These are phyloP conservation scores for Pachyseris speciosa DNA, from an alignment of 64 coral and sea anemone genomes.

Conservation along the genomic window DNA sequence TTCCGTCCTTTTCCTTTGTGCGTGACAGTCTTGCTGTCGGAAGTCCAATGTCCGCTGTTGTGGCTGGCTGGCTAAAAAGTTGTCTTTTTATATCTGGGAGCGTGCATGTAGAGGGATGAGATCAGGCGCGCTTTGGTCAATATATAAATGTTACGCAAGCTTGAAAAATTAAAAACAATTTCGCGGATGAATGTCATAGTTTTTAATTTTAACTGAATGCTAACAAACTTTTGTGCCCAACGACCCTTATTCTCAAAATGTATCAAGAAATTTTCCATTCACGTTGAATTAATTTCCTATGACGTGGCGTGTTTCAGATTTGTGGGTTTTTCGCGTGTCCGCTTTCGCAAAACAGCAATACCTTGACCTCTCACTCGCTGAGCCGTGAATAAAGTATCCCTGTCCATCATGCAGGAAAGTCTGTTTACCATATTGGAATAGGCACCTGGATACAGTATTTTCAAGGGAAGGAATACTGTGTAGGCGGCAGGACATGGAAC, in stretches of 20 bases:
- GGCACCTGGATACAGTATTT: neutral
- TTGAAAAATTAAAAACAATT: no score
- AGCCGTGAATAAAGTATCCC: neutral
- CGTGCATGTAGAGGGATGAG: neutral
- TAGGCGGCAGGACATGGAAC: neutral
- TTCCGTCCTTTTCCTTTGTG: neutral
- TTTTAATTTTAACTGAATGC: no score
- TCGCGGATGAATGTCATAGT: no score
- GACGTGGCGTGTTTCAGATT: neutral
- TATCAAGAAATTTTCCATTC: neutral
- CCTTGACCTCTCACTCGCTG: neutral
- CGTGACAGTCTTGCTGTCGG: neutral
- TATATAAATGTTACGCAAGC: no score
- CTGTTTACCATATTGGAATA: neutral
- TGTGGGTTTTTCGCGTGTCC: neutral
- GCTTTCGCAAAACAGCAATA: neutral
- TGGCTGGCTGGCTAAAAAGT: neutral
- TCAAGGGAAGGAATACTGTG: neutral
- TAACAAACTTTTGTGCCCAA: no score
- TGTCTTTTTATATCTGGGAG: no score
- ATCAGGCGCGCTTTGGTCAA: neutral
- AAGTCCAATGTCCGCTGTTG: slow-evolving; percentile 3
- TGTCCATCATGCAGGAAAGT: neutral
- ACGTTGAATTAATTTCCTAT: neutral
- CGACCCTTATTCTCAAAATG: no score